Base-by-base conservation (phyloP, 2,113 vertebrate genomes). In the Varanus salvator region DNA sequence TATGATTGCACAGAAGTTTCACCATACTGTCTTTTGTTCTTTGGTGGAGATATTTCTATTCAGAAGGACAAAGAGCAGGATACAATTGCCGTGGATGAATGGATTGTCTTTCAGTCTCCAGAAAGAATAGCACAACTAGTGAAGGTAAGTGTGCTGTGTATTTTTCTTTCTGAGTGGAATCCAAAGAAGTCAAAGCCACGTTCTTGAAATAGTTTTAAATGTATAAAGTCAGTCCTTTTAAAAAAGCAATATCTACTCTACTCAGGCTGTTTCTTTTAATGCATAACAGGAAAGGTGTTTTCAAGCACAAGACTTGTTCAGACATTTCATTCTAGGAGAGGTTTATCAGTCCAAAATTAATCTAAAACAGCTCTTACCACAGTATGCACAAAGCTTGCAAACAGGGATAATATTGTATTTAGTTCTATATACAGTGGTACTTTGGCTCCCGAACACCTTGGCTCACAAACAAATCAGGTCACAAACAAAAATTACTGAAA, bases 1-100 rank as follows among this genome's bases (percentile, higher is more conserved):
- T 99, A 99, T 48, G 99, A 99, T 78, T 99, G 99, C 89, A 99
- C 99, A 0, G 99, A 99, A 93, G 98, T 99, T 50, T 99, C 99
- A n/a, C 99, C 99, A 0, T 99, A 99, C 95, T 99, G 98, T 0
- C 98, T 99, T 38, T 94, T 99, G 86, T 99, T 99, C 96, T 99
- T 99, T 0, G 99, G 99, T 77, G 99, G 99, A 34, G 98, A 99
- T 90, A 98, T 99, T 95, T 99, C 98, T 90, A 99, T 99, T 93
- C 98, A 99, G 97, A 99, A 98, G 89, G 99, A 99, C 21, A 97
- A 98, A 1, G 98, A 97, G 86, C 98, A 99, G 95, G 99, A 99
- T 80, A 99, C 99, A 21, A 98, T 99, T 0, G 97, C 99, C 5
- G 99, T 99, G 77, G 99, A 99, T 92, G 96, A 98, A 48, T 99